Evolutionary conservation across 2,113 vertebrate genomes (phyloP).

Genomic region (Acrocephalus arundinaceus): DNA sequence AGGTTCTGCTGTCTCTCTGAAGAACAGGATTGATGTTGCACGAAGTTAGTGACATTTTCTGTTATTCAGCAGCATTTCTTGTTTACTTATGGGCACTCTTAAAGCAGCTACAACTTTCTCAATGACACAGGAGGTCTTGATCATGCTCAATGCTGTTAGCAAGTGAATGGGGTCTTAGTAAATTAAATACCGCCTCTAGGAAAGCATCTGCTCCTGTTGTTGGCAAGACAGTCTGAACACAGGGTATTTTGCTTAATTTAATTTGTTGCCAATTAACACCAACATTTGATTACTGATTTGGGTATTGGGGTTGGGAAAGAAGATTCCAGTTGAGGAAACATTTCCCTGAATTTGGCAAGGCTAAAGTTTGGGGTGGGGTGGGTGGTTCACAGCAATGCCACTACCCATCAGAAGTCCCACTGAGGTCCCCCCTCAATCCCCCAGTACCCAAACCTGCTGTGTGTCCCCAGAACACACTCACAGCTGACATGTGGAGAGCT

Average conservation of each 20-base stretch:
- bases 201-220: not conserved
- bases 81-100: not conserved
- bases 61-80: not conserved
- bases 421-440: fast-evolving
- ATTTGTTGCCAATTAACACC: not conserved
- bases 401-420: not conserved
- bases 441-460: not conserved
- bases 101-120: not conserved
- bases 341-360: not conserved
- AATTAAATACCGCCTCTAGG: slow-evolving; percentile 2
- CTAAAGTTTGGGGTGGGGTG: not conserved
- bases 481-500: not conserved
- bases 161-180: not conserved
- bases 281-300: not conserved
- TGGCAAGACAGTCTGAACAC: not conserved
- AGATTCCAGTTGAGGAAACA: not conserved
- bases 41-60: not conserved
- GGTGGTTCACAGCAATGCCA: not conserved
- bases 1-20: not conserved
- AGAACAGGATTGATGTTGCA: not conserved
- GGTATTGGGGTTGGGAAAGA: not conserved
- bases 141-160: not conserved
- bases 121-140: not conserved
- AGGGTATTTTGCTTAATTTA: not conserved
- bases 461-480: not conserved